Conservation (phyloP, 2,888 invertebrate genomes). For the Augochlorella aurata region DNA sequence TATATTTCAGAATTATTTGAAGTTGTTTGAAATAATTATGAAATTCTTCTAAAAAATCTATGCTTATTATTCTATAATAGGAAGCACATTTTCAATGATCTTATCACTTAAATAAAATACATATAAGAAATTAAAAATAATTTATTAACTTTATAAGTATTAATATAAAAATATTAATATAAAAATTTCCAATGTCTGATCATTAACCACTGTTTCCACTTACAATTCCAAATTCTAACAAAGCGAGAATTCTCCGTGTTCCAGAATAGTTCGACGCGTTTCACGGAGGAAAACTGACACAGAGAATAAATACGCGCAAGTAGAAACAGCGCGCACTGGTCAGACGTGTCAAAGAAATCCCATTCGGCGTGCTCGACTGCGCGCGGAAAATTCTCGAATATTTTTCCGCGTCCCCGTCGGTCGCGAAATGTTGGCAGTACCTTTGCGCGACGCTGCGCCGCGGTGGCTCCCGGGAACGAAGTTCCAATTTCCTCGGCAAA, state of each 20-base stretch:
- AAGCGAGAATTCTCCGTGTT: background rate
- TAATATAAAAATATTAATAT: no score
- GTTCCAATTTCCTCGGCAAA: conserved; percentile 33
- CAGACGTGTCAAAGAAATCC: conserved; percentile 2
- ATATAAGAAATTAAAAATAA: no score
- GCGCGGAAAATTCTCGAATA: background rate
- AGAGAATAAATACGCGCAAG: background rate
- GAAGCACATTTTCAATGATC: no score
- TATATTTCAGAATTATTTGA: no score
- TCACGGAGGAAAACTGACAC: background rate
- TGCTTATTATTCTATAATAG: no score
- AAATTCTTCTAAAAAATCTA: no score
- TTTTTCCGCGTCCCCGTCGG: background rate
- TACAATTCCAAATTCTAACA: background rate
- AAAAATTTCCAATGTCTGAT: background rate
- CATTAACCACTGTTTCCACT: background rate
- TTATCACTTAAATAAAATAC: no score
- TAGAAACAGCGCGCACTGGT: background rate
- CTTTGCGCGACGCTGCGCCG: background rate
- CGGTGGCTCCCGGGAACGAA: background rate
- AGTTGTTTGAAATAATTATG: no score
- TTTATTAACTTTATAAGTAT: no score
- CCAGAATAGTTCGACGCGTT: background rate
- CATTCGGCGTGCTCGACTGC: background rate
- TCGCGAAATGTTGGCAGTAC: background rate